Base-by-base conservation (phyloP, 2,113 vertebrate species). In the Plectropomus leopardus region DNA sequence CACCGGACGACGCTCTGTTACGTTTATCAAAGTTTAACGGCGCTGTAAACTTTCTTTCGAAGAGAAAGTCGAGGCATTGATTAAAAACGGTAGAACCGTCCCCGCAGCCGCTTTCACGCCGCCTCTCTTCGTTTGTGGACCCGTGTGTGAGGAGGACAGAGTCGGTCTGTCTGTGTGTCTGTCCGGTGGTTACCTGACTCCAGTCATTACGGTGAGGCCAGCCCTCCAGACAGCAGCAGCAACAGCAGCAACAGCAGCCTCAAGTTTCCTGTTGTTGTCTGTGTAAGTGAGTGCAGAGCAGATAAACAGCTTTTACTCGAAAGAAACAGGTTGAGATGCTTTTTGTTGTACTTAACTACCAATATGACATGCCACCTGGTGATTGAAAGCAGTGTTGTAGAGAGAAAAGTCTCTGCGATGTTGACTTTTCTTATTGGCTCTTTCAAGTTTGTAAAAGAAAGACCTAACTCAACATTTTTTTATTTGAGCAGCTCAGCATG, bases 121-220 rank as follows among this genome's bases (percentile, higher is more conserved):
- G 28, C 64, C 36, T 69, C 72, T 51, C 50, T 72, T 16, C 63
- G 72, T 60, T 57, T 65, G n/a, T 28, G 10, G 24, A 16, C n/a
- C 68, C 51, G 80, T 66, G 34, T 10, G 72, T 0, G 73, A 61
- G 78, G 74, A 78, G 78, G 68, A 65, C 2, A 44, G 44, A 23
- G 28, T 48, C n/a, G 17, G 24, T 82, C 15, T 79, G 78, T 55
- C 64, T 59, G 28, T 48, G 19, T 15, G 24, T 82, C 15, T 79
- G 78, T 55, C 64, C 63, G 76, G 15, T 16, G 84, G 90, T 92
- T 94, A 93, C 92, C 93, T 93, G 92, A 92, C 90, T 92, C 91
- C 88, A 55, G 81, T 86, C 69, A 67, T 66, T 70, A 69, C 68
- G 1, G 82, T 19, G 87, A 83, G 92, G 78, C 81, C 89, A 79